Evolutionary conservation across 2,888 invertebrate genomes (phyloP), one percentile per base, ranked within the genome.

Genomic region (Gymnoscelis rufifasciata): DNA sequence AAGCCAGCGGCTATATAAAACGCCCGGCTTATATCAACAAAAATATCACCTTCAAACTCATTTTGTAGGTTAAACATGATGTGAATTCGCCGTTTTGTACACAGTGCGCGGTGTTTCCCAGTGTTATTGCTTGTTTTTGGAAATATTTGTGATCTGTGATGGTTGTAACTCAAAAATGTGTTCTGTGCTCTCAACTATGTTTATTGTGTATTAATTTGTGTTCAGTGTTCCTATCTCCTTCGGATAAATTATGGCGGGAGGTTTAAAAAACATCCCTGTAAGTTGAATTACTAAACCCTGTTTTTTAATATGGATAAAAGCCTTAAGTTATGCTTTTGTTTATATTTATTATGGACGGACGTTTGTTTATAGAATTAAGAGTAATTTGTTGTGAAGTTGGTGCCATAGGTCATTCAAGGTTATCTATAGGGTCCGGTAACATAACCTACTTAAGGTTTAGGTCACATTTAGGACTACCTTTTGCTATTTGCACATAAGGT

Each of bases 41-140:
- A 83, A 86, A 81, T 88, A 87, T 88, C 88, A 88, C 88, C 88
- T 88, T 88, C 88, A 88, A 84, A 86, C 68, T 74, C 76, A 78
- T 84, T 83, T 86, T 88, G 88, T 88, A 88, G 88, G 88, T 88
- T 87, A 88, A 84, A 88, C 80, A 80, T 77, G 78, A 77, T 73
- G 76, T 67, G 81, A 76, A 74, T 84, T 82, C 74, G 78, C 80
- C 79, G 80, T 71, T 81, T 83, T 77, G 74, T 79, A 73, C 74
- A 76, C 76, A 76, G 78, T 78, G 56, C 65, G 70, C 64, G 75
- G 68, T 71, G 70, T 68, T 66, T 65, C 60, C 64, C 65, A 54
- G 54, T 51, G 62, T 54, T 57, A 69, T 64, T 58, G 62, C 51
- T 60, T 56, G 62, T 62, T 67, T 49, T 45, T 62, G 49, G 31